phyloP scores from a whole-genome alignment of 1,140 invertebrate species.

The Drosophila pruinosa region DNA sequence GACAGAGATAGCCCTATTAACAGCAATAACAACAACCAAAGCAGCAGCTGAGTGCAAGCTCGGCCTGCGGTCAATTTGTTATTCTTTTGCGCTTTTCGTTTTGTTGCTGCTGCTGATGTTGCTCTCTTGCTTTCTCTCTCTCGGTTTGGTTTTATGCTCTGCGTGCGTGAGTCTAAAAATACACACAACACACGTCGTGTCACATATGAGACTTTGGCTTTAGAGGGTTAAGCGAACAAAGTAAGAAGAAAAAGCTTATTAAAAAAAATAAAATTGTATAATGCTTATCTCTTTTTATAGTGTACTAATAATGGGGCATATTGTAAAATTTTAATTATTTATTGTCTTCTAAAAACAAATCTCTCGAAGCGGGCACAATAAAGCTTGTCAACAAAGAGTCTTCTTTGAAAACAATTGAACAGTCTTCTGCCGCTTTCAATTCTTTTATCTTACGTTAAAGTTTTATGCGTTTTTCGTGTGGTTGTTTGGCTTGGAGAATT shows the following conservation, averaged over 20 bases:
- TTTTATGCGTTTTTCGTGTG: too few relatives aligned
- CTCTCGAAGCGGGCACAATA: too few relatives aligned
- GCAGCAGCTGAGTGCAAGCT: conserved; percentile 1
- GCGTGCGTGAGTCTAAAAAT: conserved; percentile 31
- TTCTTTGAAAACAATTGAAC: too few relatives aligned
- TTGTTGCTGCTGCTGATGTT: neutral
- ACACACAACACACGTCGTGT: conserved; percentile 13
- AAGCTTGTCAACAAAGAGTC: too few relatives aligned
- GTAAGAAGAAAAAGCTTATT: neutral
- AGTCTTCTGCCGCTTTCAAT: neutral
- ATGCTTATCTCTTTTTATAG: too few relatives aligned
- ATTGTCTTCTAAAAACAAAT: too few relatives aligned
- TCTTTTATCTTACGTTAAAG: neutral
- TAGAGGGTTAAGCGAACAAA: neutral
- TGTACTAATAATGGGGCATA: too few relatives aligned
- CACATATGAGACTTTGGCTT: conserved; percentile 13
- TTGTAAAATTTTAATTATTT: too few relatives aligned
- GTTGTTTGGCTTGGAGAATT: too few relatives aligned
- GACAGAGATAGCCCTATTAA: conserved; percentile 3
- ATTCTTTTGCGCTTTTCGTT: conserved; percentile 24
- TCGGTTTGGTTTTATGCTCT: neutral
- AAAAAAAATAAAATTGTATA: neutral
- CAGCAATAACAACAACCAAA: neutral
- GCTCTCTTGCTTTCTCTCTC: neutral
- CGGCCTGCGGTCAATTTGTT: conserved; percentile 20